phyloP scores from a whole-genome alignment of 2,888 invertebrate genomes.

The Tetranychus piercei region DNA sequence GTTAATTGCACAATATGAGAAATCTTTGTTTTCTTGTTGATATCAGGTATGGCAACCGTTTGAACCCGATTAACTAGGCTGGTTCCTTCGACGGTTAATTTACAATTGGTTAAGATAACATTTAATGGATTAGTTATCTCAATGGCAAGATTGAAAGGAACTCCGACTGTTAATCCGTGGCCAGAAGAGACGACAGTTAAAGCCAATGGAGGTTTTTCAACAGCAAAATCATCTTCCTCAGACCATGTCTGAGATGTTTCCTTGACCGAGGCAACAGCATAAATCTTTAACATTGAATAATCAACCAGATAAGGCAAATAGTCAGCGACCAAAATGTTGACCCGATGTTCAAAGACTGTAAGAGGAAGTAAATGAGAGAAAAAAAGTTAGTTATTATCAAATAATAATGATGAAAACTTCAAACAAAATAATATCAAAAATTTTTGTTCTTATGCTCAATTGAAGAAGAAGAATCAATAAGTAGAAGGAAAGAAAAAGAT shows the following conservation, averaged over 20 bases:
- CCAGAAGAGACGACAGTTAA: conserved; percentile 42
- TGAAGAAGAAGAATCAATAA: not conserved
- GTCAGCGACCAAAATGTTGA: conserved; percentile 46
- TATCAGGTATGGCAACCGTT: conserved; percentile 35
- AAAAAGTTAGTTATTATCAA: not conserved
- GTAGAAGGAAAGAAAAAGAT: not conserved
- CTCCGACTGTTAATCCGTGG: conserved; percentile 39
- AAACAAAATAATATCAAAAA: not conserved
- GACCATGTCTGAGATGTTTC: conserved; percentile 67
- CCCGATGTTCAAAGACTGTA: conserved; percentile 35
- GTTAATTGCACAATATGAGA: conserved; percentile 43
- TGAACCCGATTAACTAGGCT: conserved; percentile 42
- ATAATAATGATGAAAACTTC: conserved; percentile 3
- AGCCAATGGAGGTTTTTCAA: conserved; percentile 49
- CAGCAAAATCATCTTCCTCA: conserved; percentile 60
- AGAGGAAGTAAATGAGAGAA: not conserved
- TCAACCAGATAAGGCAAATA: conserved; percentile 52
- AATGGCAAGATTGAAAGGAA: conserved; percentile 41
- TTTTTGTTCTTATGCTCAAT: no score
- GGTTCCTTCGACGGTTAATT: conserved; percentile 50
- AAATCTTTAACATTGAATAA: conserved; percentile 50
- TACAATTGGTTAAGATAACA: conserved; percentile 44
- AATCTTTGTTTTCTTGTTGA: conserved; percentile 45
- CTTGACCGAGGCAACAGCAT: conserved; percentile 53
- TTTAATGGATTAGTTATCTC: conserved; percentile 51